Percentiles rank a stretch among this genome's conserved stretches.
Conservation (phyloP, 2,113 vertebrate species). For the Aplodontia rufa region DNA sequence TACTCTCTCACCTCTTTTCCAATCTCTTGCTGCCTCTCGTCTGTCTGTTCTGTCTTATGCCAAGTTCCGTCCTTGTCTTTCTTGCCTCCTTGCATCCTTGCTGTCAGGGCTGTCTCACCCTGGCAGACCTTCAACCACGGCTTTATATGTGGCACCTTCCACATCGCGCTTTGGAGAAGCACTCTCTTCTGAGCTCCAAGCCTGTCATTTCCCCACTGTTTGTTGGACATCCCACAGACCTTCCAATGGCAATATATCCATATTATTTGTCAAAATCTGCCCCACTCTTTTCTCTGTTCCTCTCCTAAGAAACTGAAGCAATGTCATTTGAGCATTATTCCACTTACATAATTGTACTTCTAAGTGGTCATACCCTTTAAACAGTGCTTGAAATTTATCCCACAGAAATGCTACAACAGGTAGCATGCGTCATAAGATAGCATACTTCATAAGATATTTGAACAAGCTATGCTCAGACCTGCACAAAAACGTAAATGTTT, state of each 20-base stretch:
- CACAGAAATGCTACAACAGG: background rate
- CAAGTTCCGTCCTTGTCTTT: background rate
- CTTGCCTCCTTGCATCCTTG: background rate
- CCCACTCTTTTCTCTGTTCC: background rate
- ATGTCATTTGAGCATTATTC: background rate
- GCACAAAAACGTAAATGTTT: too few species aligned
- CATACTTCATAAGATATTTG: too few species aligned
- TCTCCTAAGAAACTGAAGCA: background rate
- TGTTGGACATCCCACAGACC: background rate
- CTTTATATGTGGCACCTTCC: background rate
- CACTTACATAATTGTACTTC: background rate
- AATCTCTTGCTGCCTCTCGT: background rate
- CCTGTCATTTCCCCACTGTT: background rate
- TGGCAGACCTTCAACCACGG: background rate
- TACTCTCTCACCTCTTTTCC: background rate
- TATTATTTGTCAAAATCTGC: background rate
- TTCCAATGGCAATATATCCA: background rate
- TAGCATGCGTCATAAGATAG: too few species aligned
- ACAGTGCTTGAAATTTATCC: background rate
- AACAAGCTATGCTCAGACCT: too few species aligned
- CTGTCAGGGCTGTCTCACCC: background rate
- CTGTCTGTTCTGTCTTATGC: background rate
- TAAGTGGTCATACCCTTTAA: background rate
- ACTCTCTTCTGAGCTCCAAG: background rate
- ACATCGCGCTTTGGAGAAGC: background rate